Base-by-base conservation (phyloP, 2,888 invertebrate species). In the Hydrotaea diabolus region DNA sequence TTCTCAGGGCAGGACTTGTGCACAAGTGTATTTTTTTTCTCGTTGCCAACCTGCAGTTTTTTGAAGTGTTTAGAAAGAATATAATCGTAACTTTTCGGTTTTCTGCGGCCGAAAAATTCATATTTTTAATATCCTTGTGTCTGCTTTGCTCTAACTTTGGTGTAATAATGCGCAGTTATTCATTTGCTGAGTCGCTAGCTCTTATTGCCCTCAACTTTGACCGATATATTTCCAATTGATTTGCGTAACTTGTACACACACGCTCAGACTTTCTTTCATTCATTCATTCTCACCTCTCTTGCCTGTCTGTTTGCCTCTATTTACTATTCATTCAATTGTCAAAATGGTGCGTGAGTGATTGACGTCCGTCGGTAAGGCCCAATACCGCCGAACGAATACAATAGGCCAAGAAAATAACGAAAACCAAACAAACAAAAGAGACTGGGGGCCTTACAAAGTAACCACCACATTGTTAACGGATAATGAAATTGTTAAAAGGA, bases 261-360 rank as follows among this genome's bases (percentile, higher is more conserved):
- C 31, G n/a, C n/a, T n/a, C n/a, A n/a, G n/a, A n/a, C n/a, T n/a
- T n/a, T n/a, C n/a, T n/a, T n/a, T n/a, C n/a, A n/a, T 39, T 39
- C 9, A 7, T 2, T 69, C 57, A 26, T 39, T 57, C 46, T 75
- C 79, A 36, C 66, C 64, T 31, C 31, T 31, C 31, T 31, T 31
- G 3, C 7, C 31, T 31, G 2, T 7, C 7, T 7, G 3, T 31
- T 7, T 31, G 3, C 7, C 31, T 86, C 39, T 80, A 73, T 74
- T 66, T 66, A 49, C 78, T 46, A 85, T 81, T 85, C 74, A 80
- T 83, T 85, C 86, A 85, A 85, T 83, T 86, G 85, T 87, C 85
- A 82, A 87, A 86, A 85, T 84, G 84, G 86, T 86, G 86, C 86
- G 86, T 85, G 85, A 77, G 82, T 84, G 85, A 84, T 82, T 83